Percentiles rank a stretch among this genome's conserved stretches.
Conservation (phyloP, 30 jellyfish, hydroid and myxozoan genomes). For the Aurelia aurita complex sp. Pacific region DNA sequence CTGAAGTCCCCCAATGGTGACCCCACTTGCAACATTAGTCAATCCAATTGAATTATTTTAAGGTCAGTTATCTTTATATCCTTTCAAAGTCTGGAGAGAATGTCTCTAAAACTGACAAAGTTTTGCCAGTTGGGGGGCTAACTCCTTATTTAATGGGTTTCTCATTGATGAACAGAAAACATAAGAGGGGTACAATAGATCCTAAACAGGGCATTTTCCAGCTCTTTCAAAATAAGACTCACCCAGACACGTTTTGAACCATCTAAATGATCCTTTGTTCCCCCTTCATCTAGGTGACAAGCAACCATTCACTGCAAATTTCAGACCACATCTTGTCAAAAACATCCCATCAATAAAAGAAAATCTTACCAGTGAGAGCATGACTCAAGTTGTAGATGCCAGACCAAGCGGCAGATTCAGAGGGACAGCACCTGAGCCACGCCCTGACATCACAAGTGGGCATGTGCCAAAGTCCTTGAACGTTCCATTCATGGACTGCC, state of each 20-base stretch:
- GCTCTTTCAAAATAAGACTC: neutral
- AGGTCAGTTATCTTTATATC: too few relatives aligned
- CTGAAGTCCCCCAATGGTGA: too few relatives aligned
- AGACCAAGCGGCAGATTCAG: constrained; percentile 74
- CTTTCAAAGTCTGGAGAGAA: too few relatives aligned
- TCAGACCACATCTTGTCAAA: constrained; percentile 54
- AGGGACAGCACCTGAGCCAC: constrained; percentile 77
- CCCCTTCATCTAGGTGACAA: constrained; percentile 18
- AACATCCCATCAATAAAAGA: constrained; percentile 58
- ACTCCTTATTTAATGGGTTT: too few relatives aligned
- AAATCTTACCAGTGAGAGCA: constrained; percentile 25
- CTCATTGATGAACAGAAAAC: too few relatives aligned
- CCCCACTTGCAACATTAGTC: too few relatives aligned
- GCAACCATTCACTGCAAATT: constrained; percentile 52
- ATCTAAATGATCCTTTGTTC: neutral
- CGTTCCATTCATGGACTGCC: constrained; percentile 69
- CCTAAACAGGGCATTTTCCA: neutral
- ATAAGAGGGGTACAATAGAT: too few relatives aligned
- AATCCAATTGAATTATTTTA: too few relatives aligned
- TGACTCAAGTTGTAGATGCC: constrained; percentile 86
- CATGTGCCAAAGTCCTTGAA: constrained; percentile 83
- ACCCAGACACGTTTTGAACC: neutral
- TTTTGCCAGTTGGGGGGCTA: too few relatives aligned
- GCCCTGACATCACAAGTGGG: constrained; percentile 78
- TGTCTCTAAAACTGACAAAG: too few relatives aligned